Base-by-base conservation (phyloP, 2,888 invertebrate species). In the Tuta absoluta region DNA sequence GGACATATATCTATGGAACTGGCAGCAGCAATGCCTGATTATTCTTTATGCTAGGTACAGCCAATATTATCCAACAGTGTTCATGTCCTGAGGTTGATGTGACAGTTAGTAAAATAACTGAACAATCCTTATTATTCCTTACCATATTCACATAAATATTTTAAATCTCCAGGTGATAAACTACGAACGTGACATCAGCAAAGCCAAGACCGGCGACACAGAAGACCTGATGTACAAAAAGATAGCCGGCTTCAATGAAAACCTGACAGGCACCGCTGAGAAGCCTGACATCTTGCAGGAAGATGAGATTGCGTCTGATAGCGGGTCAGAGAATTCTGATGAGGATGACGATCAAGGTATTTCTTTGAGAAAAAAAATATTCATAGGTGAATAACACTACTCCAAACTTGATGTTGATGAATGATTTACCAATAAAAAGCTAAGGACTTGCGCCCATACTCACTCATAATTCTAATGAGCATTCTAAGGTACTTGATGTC, bases 161-260 rank as follows among this genome's bases (percentile, higher is more conserved):
- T 49, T 49, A 2, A n/a, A 17, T 49, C 8, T 33, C 19, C 84
- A 96, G 96, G 95, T 98, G 4, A 93, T 95, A 28, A 95, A 98
- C 83, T 94, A 95, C 80, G 98, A 98, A 81, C 87, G 97, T 37
- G 99, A 99, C 83, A 96, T 97, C 62, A 93, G 91, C 62, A 93
- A 96, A 76, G 96, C 95, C 0, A 96, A 97, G 81, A 89, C 94
- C 64, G 97, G 97, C 19, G 93, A 94, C 62, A 92, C 93, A 24
- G 92, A 94, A 53, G 94, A 96, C 77, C 92, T 98, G 14, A 93
- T 96, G 60, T 98, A 98, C 82, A 96, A 96, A 76, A 98, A 96
- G 67, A 93, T 99, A 61, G 94, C 96, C 17, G 98, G 98, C 0
- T 92, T 98, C 65, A 96, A 95, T 81, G 92, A 95, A 56, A 95